Evolutionary conservation across 2,888 invertebrate species (phyloP).

Genomic region (Drosophila anomelani): DNA sequence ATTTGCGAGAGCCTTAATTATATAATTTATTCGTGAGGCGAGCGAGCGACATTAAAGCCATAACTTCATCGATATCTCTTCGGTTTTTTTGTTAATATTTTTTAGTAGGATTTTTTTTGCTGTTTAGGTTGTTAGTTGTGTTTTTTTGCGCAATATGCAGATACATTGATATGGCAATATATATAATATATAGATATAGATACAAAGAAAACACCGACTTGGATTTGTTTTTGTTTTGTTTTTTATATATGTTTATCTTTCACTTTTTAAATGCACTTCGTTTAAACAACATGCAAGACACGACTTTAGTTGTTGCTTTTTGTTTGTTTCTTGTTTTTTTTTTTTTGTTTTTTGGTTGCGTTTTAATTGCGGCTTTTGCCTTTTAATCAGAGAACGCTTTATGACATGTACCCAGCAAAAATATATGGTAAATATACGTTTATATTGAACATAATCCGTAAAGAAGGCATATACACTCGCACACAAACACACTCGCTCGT

Average conservation of each 20-base stretch:
- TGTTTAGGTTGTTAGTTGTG: constrained; percentile 51
- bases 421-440: constrained; percentile 39
- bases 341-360: constrained; percentile 25
- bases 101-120: constrained; percentile 37
- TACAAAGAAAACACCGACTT: constrained; percentile 55
- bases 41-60: constrained; percentile 47
- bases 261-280: constrained; percentile 60
- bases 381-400: constrained; percentile 56
- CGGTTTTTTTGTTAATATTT: constrained; percentile 1
- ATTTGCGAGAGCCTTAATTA: constrained; percentile 40
- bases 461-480: constrained; percentile 29
- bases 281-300: constrained; percentile 55
- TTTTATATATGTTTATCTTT: constrained; percentile 28
- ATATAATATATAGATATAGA: constrained; percentile 38
- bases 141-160: constrained; percentile 37
- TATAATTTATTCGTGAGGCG: constrained; percentile 34
- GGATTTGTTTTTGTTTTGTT: constrained; percentile 25
- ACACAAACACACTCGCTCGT: constrained; percentile 7
- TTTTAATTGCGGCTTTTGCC: constrained; percentile 42
- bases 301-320: constrained; percentile 29
- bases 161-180: constrained; percentile 41
- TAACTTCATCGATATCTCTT: constrained; percentile 28
- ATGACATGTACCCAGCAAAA: constrained; percentile 80
- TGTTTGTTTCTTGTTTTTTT: constrained; percentile 30
- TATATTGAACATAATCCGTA: constrained; percentile 48